A percentile compares a stretch with the other conserved stretches of the same genome.
Conservation (phyloP, 2,113 vertebrate species). For the Poeciliopsis turrubarensis region DNA sequence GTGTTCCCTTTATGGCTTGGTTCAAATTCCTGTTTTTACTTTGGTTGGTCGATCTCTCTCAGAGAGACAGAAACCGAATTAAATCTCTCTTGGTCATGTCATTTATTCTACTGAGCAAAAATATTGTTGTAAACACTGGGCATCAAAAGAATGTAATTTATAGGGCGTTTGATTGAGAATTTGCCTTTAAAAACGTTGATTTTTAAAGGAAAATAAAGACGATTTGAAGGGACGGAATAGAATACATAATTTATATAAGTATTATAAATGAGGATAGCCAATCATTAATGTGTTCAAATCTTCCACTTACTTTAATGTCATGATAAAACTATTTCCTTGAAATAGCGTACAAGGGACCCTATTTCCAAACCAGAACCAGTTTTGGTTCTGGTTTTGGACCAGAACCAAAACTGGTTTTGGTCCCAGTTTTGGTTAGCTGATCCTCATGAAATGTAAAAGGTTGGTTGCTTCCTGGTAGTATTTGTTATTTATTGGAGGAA, state of each 20-base stretch:
- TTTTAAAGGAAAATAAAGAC: constrained; percentile 18
- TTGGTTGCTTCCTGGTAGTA: neutral
- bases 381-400: neutral
- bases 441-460: neutral
- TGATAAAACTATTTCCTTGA: neutral
- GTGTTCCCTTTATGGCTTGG: constrained; percentile 46
- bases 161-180: neutral
- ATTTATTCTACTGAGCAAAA: constrained; percentile 20
- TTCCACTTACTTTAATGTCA: neutral
- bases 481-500: too few species aligned
- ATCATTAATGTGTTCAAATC: neutral
- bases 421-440: neutral
- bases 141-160: constrained; percentile 6
- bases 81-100: neutral
- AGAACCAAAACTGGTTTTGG: too few species aligned
- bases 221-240: neutral
- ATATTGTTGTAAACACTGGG: neutral
- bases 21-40: constrained; percentile 27
- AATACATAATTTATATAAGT: too few species aligned
- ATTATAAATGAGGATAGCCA: neutral
- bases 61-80: constrained; percentile 20
- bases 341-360: too few species aligned
- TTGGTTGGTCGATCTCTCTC: constrained; percentile 17
- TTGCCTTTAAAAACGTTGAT: neutral
- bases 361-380: too few species aligned